These are phyloP conservation scores for Tapirus terrestris DNA, from an alignment of 2,113 vertebrate genomes.

Conservation along the genomic window DNA sequence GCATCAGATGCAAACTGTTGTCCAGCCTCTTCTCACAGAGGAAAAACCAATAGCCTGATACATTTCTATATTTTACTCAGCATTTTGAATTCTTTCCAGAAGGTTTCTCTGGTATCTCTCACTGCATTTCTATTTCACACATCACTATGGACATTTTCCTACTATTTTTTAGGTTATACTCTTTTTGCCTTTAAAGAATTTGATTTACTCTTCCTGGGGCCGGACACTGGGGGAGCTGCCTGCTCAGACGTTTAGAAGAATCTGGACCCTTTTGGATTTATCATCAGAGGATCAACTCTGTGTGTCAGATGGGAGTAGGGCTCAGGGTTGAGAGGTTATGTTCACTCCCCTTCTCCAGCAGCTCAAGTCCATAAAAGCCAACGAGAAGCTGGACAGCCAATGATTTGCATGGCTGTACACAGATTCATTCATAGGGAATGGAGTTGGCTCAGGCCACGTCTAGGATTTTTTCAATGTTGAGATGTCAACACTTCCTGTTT, in stretches of 20 bases:
- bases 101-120: not conserved
- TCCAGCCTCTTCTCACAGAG: not conserved
- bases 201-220: not conserved
- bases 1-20: too few species aligned
- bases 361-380: not conserved
- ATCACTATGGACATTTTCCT: constrained; percentile 8
- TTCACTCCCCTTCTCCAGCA: not conserved
- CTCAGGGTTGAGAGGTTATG: not conserved
- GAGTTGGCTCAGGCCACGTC: not conserved
- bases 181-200: constrained; percentile 9
- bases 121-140: not conserved
- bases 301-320: not conserved
- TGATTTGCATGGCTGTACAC: not conserved
- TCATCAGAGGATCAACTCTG: not conserved
- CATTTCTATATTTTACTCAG: not conserved
- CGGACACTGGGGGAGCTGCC: not conserved
- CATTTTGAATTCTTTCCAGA: not conserved
- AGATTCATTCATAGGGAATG: not conserved
- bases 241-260: not conserved
- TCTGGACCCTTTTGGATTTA: not conserved
- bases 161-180: not conserved
- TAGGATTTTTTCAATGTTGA: not conserved
- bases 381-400: not conserved
- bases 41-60: not conserved
- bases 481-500: not conserved